Conservation (phyloP, 2,113 vertebrate genomes). For the Plotosus lineatus region DNA sequence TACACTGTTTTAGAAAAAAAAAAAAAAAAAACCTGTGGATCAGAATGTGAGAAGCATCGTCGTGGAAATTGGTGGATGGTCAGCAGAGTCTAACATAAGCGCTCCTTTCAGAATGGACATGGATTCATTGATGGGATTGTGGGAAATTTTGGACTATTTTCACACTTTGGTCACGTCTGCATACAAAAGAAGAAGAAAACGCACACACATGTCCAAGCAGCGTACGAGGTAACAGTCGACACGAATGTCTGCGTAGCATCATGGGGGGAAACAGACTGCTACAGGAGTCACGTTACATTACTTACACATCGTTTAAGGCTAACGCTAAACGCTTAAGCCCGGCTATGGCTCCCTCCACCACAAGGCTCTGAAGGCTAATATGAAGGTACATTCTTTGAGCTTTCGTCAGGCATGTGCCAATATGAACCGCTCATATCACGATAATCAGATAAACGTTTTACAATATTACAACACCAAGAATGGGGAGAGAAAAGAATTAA, state of each 20-base stretch:
- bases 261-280: constrained; percentile 27
- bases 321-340: constrained; percentile 60
- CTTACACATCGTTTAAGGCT: too few relatives aligned
- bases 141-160: constrained; percentile 1
- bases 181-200: not conserved
- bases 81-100: constrained; percentile 31
- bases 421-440: not conserved
- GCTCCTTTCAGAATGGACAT: constrained; percentile 39
- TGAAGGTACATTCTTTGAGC: constrained; percentile 75
- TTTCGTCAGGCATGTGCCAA: constrained; percentile 27
- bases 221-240: constrained; percentile 49
- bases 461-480: not conserved
- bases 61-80: constrained; percentile 29
- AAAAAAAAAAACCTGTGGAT: constrained; percentile 52
- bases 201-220: not conserved
- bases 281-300: constrained; percentile 54
- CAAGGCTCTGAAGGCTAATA: constrained; percentile 68
- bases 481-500: too few relatives aligned
- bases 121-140: constrained; percentile 28
- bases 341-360: constrained; percentile 49
- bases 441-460: not conserved
- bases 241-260: constrained; percentile 46
- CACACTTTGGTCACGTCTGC: constrained; percentile 49
- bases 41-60: constrained; percentile 48
- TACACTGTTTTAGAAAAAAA: constrained; percentile 56